These are phyloP conservation scores for Geodia barretti DNA, from an alignment of 37 sponge, comb jelly and placozoan genomes.

Conservation along the genomic window DNA sequence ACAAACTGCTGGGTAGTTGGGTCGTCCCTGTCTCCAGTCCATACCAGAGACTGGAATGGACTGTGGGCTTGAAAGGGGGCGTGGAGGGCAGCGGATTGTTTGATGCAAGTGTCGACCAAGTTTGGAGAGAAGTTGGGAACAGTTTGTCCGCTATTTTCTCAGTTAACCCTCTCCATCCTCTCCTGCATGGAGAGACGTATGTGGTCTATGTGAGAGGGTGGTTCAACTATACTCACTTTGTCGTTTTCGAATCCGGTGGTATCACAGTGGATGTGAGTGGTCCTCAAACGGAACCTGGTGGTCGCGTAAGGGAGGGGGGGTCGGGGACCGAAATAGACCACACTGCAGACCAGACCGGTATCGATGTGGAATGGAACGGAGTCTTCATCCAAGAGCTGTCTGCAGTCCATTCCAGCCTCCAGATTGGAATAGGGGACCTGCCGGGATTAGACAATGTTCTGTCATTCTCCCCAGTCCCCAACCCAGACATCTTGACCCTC, in stretches of 20 bases:
- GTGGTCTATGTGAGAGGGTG: constrained; percentile 71
- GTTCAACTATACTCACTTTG: constrained; percentile 48
- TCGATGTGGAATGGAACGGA: constrained; percentile 52
- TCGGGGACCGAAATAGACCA: constrained; percentile 46
- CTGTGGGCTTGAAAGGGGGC: constrained; percentile 22
- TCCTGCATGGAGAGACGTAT: constrained; percentile 61
- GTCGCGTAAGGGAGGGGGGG: constrained; percentile 40
- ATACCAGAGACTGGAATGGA: constrained; percentile 61
- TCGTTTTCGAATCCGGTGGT: constrained; percentile 56
- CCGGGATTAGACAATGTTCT: constrained; percentile 46
- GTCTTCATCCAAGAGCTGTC: constrained; percentile 47
- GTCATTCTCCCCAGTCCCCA: constrained; percentile 1
- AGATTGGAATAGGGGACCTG: constrained; percentile 56
- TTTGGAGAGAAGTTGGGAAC: constrained; percentile 38
- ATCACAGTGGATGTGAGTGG: constrained; percentile 57
- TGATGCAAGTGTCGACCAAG: constrained; percentile 17
- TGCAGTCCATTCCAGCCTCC: constrained; percentile 10
- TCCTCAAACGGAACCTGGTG: constrained; percentile 17
- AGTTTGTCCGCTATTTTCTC: constrained; percentile 17
- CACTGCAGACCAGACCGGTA: neutral
- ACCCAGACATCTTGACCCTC: neutral
- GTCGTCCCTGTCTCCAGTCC: constrained; percentile 10
- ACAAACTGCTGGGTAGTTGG: constrained; percentile 43
- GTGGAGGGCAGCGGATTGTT: constrained; percentile 50
- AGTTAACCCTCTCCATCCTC: constrained; percentile 18